phyloP scores from a whole-genome alignment of 2,113 vertebrate genomes.

The Callionymus lyra region DNA sequence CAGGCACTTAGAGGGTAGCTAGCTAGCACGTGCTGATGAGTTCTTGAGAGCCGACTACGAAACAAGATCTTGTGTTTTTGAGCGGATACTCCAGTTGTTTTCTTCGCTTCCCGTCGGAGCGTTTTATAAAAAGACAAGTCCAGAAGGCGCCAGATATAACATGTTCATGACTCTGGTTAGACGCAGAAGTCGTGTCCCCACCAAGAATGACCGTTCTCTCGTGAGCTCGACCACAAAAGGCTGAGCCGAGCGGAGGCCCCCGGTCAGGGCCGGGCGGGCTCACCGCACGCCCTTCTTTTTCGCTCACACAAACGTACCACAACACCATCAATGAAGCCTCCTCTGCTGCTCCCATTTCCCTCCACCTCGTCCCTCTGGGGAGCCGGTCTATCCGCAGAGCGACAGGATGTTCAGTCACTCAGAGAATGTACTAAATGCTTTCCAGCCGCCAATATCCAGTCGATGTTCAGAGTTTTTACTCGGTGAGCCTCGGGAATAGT shows the following conservation, averaged over 20 bases:
- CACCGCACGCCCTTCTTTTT: constrained; percentile 33
- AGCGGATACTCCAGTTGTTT: constrained; percentile 17
- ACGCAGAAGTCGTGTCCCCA: constrained; percentile 34
- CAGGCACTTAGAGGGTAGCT: constrained; percentile 88
- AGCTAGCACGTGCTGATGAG: constrained; percentile 69
- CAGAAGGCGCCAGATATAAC: constrained; percentile 34
- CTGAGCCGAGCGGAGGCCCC: constrained; percentile 46
- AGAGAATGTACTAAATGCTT: constrained; percentile 68
- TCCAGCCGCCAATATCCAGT: constrained; percentile 39
- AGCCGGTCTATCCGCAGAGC: constrained; percentile 48
- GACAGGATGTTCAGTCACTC: constrained; percentile 64
- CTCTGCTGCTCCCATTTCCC: constrained; percentile 38
- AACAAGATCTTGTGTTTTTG: constrained; percentile 50
- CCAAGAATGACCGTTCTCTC: constrained; percentile 41
- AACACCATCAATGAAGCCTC: constrained; percentile 46
- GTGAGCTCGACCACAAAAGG: constrained; percentile 53
- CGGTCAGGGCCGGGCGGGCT: constrained; percentile 31
- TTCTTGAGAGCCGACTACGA: constrained; percentile 34
- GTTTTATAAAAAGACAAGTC: constrained; percentile 16
- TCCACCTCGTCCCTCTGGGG: constrained; percentile 51
- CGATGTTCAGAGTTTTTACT: constrained; percentile 47
- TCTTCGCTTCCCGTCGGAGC: constrained; percentile 1
- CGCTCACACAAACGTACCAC: constrained; percentile 42
- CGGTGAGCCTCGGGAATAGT: constrained; percentile 61
- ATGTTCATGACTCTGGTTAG: constrained; percentile 24